phyloP scores from a whole-genome alignment of 1,140 invertebrate species.

The Drosophila guanche region DNA sequence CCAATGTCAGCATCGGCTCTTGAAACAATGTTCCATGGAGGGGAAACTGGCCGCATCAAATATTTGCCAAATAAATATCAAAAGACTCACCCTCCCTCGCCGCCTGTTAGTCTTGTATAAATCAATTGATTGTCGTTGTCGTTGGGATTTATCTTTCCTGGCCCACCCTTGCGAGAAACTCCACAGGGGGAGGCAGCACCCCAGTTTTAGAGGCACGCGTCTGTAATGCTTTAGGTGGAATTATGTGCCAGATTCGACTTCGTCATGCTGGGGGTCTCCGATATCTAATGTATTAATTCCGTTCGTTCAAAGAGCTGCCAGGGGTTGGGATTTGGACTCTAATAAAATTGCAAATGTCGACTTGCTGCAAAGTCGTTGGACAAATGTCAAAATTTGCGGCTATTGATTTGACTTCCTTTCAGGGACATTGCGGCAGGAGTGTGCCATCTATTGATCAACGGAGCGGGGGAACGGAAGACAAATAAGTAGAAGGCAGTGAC shows the following conservation, averaged over 20 bases:
- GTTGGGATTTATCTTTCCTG: slow-evolving; percentile 59
- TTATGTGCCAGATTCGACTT: slow-evolving; percentile 75
- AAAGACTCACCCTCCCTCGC: slow-evolving; percentile 16
- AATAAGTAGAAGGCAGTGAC: slow-evolving; percentile 1
- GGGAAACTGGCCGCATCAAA: slow-evolving; percentile 54
- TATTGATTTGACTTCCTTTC: slow-evolving; percentile 60
- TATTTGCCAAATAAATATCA: slow-evolving; percentile 76
- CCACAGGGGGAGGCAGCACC: slow-evolving; percentile 17
- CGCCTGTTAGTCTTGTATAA: slow-evolving; percentile 49
- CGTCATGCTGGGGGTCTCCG: slow-evolving; percentile 50
- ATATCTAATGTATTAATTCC: slow-evolving; percentile 77
- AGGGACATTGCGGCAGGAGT: slow-evolving; percentile 9
- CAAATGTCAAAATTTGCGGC: slow-evolving; percentile 79
- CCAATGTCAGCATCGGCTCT: slow-evolving; percentile 58
- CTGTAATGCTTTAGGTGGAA: slow-evolving; percentile 62
- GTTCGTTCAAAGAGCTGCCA: slow-evolving; percentile 13
- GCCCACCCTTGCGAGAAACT: slow-evolving; percentile 26
- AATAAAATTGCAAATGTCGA: slow-evolving; percentile 80
- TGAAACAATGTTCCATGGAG: slow-evolving; percentile 53
- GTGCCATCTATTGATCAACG: slow-evolving; percentile 47
- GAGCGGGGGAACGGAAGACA: slow-evolving; percentile 8
- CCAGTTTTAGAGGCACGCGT: slow-evolving; percentile 58
- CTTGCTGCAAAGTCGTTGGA: slow-evolving; percentile 66
- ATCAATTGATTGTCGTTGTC: slow-evolving; percentile 74
- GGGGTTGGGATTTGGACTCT: slow-evolving; percentile 10